Evolutionary conservation across 2,797 vertebrate species (phyloP), one percentile per base, ranked within the genome.

Genomic region (Pseudochromis fuscus): DNA sequence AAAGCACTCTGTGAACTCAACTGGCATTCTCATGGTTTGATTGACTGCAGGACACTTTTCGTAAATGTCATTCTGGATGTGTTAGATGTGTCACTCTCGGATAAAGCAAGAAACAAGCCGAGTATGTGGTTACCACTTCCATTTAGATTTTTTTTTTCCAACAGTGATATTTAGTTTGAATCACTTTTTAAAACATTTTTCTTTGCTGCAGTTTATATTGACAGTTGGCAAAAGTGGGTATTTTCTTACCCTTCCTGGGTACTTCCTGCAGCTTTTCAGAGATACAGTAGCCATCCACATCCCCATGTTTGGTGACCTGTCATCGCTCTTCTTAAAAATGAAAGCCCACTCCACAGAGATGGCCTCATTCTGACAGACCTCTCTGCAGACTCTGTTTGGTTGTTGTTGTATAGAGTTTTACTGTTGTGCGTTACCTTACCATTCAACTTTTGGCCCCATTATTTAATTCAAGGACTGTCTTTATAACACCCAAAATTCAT

Each of bases 21-120:
- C 67, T 83, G 84, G 69, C 81, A 85, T 83, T 76, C 45, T 55
- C 35, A 4, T 24, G 7, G 58, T 70, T 83, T 83, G 78, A 89
- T 65, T 79, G 86, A 89, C 79, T 87, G 67, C 67, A 77, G 66
- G 74, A 81, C 77, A 72, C 42, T 75, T 84, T 88, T 82, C 75
- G 76, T 76, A 82, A 90, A 86, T 80, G 80, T 76, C 82, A 83
- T 63, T 60, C 49, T 13, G 58, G 45, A 80, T 75, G 61, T 55
- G 48, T 68, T 57, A 61, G 66, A 80, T 73, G 56, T 74, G 84
- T 76, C 75, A 81, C 38, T 69, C 74, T 81, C 31, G 25, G 61
- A 73, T 60, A 75, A 60, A 70, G 42, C 31, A 23, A 38, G 30
- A 76, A 73, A 78, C 37, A 81, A 82, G 73, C 33, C 42, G 67